A percentile compares a stretch with the other conserved stretches of the same genome.
phyloP scores from a whole-genome alignment of 2,888 invertebrate genomes.

The Fragum sueziense region DNA sequence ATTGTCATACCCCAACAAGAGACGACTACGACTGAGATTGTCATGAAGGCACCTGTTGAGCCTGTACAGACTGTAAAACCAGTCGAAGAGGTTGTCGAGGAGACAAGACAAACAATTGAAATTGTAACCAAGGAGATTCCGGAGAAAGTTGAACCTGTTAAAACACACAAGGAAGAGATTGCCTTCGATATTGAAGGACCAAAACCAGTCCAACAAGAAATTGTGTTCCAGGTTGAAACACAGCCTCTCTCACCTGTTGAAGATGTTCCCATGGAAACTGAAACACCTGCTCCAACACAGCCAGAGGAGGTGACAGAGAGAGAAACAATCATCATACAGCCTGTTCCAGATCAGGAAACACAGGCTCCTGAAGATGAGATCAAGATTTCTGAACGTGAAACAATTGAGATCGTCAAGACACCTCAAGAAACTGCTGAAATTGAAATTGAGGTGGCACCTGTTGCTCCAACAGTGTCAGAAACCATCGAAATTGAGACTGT shows the following conservation, averaged over 20 bases:
- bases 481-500: constrained; percentile 59
- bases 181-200: constrained; percentile 37
- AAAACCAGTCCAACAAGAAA: constrained; percentile 40
- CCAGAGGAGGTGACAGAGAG: constrained; percentile 62
- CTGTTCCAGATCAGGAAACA: constrained; percentile 59
- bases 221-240: constrained; percentile 50
- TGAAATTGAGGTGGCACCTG: constrained; percentile 59
- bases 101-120: constrained; percentile 68
- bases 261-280: constrained; percentile 48
- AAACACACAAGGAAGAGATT: constrained; percentile 42
- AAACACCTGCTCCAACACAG: constrained; percentile 58
- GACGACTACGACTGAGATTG: constrained; percentile 59
- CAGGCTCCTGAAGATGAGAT: constrained; percentile 65
- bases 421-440: constrained; percentile 59
- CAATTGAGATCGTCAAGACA: constrained; percentile 63
- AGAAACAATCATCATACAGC: constrained; percentile 54
- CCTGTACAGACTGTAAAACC: constrained; percentile 66
- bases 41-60: constrained; percentile 55
- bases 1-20: constrained; percentile 68
- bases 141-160: constrained; percentile 25
- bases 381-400: constrained; percentile 63
- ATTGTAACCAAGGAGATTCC: constrained; percentile 26
- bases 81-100: constrained; percentile 69
- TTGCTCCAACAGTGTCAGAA: constrained; percentile 59
- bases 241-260: constrained; percentile 49